Percentiles rank a stretch among this genome's conserved stretches.
Evolutionary conservation across 2,888 invertebrate species (phyloP).

Genomic region (Brachylomia viminalis): DNA sequence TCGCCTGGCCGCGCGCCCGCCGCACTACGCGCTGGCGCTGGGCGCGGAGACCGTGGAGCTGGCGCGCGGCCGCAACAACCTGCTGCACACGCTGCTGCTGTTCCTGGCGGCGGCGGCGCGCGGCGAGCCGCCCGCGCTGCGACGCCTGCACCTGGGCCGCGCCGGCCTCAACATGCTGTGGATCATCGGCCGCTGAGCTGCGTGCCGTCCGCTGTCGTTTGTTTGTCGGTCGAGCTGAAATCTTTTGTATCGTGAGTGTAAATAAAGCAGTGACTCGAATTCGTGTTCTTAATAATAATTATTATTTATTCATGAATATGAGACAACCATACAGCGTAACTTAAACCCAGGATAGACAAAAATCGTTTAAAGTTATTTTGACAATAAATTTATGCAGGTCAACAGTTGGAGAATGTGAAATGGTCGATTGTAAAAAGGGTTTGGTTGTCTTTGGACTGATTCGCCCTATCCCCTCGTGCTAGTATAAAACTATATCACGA

Average conservation of each 20-base stretch:
- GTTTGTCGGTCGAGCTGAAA: background rate
- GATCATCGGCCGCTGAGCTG: conserved; percentile 91
- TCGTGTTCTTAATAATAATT: too few species aligned
- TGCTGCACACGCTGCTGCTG: conserved; percentile 96
- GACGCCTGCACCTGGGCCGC: conserved; percentile 79
- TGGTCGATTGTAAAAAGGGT: too few species aligned
- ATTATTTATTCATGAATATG: too few species aligned
- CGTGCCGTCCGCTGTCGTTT: background rate
- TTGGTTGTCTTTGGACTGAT: too few species aligned
- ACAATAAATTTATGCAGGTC: too few species aligned
- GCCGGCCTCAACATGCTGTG: conserved; percentile 94
- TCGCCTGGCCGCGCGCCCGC: conserved; percentile 57
- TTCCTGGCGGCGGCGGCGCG: conserved; percentile 84
- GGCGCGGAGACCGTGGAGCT: conserved; percentile 66
- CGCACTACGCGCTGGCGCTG: conserved; percentile 63
- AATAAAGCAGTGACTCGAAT: conserved; percentile 27
- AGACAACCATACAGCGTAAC: too few species aligned
- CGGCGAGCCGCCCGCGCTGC: conserved; percentile 77
- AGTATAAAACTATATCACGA: too few species aligned
- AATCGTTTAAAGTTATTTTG: too few species aligned
- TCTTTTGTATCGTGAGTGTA: conserved; percentile 24
- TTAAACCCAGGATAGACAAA: too few species aligned
- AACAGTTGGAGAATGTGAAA: too few species aligned
- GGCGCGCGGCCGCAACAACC: conserved; percentile 91
- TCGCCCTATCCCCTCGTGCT: too few species aligned